Conservation (phyloP, 2,888 invertebrate genomes). For the Pilophorus perplexus region DNA sequence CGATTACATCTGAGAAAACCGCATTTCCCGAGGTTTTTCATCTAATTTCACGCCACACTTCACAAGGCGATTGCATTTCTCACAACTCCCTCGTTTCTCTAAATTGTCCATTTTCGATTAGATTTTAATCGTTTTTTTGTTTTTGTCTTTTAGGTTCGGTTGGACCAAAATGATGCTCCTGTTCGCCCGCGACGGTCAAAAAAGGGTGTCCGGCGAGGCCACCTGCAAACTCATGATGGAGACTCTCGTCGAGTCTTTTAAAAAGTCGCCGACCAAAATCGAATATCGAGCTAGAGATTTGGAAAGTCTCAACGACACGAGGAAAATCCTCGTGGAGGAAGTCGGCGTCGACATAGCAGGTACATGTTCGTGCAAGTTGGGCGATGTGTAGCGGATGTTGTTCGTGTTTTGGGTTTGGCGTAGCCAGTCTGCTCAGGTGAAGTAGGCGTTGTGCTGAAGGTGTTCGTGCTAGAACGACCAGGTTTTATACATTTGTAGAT, state of each 20-base stretch:
- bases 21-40: too few species aligned
- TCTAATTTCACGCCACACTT: too few species aligned
- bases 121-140: too few species aligned
- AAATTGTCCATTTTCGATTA: too few species aligned
- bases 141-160: slow-evolving; percentile 64
- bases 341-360: slow-evolving; percentile 52
- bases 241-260: slow-evolving; percentile 62
- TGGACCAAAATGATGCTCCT: slow-evolving; percentile 73
- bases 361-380: too few species aligned
- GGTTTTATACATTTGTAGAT: too few species aligned
- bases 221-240: slow-evolving; percentile 77
- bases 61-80: too few species aligned
- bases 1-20: too few species aligned
- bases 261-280: slow-evolving; percentile 52
- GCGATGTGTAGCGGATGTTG: neutral
- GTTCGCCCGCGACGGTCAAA: slow-evolving; percentile 71
- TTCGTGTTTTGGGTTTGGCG: neutral
- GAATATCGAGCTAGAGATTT: slow-evolving; percentile 63
- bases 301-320: slow-evolving; percentile 51
- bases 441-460: too few species aligned
- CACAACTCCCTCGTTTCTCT: too few species aligned
- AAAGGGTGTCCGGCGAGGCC: slow-evolving; percentile 63
- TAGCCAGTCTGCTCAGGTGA: too few species aligned
- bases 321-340: slow-evolving; percentile 59
- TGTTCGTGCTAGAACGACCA: too few species aligned